A percentile compares a stretch with the other conserved stretches of the same genome.
These are phyloP conservation scores for Amyelois transitella DNA, from an alignment of 1,140 invertebrate genomes.

Conservation along the genomic window DNA sequence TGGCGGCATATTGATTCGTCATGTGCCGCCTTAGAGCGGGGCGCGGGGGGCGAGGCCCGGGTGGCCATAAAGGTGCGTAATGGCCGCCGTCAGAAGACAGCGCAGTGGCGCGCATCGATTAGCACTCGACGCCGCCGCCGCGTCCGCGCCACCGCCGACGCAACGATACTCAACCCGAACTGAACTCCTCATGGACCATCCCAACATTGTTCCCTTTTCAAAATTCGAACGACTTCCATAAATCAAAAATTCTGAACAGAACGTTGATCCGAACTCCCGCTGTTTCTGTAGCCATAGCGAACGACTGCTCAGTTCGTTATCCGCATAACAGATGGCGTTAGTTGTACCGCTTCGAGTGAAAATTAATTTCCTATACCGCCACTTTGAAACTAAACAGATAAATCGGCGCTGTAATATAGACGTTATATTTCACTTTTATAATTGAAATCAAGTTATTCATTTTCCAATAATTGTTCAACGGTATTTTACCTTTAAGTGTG, in stretches of 20 bases:
- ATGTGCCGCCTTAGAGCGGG: conserved; percentile 63
- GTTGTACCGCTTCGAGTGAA: background rate
- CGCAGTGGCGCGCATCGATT: conserved; percentile 72
- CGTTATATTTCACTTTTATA: background rate
- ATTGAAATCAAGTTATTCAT: background rate
- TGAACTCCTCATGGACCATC: background rate
- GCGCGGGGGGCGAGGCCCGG: conserved; percentile 35
- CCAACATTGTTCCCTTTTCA: background rate
- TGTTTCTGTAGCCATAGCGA: background rate
- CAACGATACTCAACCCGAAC: conserved; percentile 27
- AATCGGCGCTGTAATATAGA: background rate
- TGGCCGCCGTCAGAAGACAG: conserved; percentile 69
- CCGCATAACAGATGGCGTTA: conserved; percentile 7
- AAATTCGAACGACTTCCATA: background rate
- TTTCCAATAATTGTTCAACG: background rate
- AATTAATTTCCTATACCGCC: background rate
- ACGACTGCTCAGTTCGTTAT: background rate
- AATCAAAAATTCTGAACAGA: background rate
- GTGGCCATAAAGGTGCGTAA: conserved; percentile 72
- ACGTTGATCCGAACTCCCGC: background rate
- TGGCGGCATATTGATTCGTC: conserved; percentile 73
- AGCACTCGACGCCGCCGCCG: conserved; percentile 37
- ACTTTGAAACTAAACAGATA: background rate
- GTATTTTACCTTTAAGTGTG: background rate
- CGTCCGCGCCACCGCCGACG: conserved; percentile 56